Conservation (phyloP, 1,140 invertebrate species). For the Bradynema listronoti region DNA sequence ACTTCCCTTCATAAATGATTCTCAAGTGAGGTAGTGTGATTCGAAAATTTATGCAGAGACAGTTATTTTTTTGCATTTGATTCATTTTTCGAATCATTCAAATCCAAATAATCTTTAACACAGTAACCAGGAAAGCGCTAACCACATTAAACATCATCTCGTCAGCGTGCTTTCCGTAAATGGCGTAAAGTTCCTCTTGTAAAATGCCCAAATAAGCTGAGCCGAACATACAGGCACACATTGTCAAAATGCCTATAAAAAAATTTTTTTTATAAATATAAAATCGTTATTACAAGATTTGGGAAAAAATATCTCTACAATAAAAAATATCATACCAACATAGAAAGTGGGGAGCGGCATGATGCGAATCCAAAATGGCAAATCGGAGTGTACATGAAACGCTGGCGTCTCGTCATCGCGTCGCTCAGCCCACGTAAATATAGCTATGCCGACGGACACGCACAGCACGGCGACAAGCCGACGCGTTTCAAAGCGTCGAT, state of each 20-base stretch:
- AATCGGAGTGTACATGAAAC: background rate
- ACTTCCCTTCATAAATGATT: too few relatives aligned
- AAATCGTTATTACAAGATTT: background rate
- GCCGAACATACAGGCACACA: constrained; percentile 79
- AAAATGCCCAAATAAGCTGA: constrained; percentile 93
- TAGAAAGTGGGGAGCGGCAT: constrained; percentile 18
- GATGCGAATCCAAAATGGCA: constrained; percentile 17
- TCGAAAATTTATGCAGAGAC: too few relatives aligned
- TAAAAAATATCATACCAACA: constrained; percentile 8
- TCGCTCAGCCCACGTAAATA: constrained; percentile 67
- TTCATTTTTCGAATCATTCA: too few relatives aligned
- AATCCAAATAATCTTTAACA: too few relatives aligned
- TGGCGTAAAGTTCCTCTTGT: constrained; percentile 78
- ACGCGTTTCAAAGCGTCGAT: constrained; percentile 71
- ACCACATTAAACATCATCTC: constrained; percentile 74
- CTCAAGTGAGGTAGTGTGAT: too few relatives aligned
- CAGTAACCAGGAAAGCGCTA: too few relatives aligned
- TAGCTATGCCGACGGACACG: constrained; percentile 79
- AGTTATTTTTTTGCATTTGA: too few relatives aligned
- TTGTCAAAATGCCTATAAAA: constrained; percentile 68
- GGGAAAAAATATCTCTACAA: constrained; percentile 3
- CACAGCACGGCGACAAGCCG: constrained; percentile 84
- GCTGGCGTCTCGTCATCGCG: background rate
- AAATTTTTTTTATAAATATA: background rate
- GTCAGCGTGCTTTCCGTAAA: constrained; percentile 82